A percentile compares a stretch with the other conserved stretches of the same genome.
Evolutionary conservation across 2,888 invertebrate species (phyloP).

Genomic region (Scaptodrosophila latifasciaeformis): DNA sequence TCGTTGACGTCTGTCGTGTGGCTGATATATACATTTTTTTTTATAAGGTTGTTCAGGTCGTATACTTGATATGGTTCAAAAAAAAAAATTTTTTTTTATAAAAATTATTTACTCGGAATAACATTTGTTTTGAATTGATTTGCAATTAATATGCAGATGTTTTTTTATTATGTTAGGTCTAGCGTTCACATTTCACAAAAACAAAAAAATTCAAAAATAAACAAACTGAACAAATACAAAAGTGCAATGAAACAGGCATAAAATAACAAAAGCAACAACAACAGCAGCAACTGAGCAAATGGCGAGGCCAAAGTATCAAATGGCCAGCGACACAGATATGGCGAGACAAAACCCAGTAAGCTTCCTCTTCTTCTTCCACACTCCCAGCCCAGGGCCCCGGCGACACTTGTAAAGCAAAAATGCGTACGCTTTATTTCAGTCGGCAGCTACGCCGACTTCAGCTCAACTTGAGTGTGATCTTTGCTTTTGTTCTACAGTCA

Average conservation of each 20-base stretch:
- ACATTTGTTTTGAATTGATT: slow-evolving; percentile 46
- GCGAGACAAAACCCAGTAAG: slow-evolving; percentile 41
- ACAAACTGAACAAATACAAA: slow-evolving; percentile 57
- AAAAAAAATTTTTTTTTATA: no score
- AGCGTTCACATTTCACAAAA: slow-evolving; percentile 25
- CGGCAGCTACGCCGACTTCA: neutral
- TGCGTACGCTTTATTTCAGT: neutral
- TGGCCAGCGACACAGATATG: slow-evolving; percentile 49
- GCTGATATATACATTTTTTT: slow-evolving; percentile 16
- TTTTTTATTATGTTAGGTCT: slow-evolving; percentile 34
- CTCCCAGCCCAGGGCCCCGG: neutral
- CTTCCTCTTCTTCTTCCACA: slow-evolving; percentile 27
- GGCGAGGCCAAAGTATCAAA: slow-evolving; percentile 69
- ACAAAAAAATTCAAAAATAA: neutral
- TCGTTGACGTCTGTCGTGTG: no score
- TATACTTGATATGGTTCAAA: slow-evolving; percentile 42
- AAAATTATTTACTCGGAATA: no score
- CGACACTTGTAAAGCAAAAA: neutral
- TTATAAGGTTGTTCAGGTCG: slow-evolving; percentile 53
- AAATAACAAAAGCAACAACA: slow-evolving; percentile 18
- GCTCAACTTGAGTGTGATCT: neutral
- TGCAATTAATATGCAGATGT: slow-evolving; percentile 62
- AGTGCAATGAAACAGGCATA: slow-evolving; percentile 45
- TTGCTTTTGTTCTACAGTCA: no score
- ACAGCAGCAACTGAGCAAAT: slow-evolving; percentile 34